These are phyloP conservation scores for Drosophila mulleri DNA, from an alignment of 2,888 invertebrate species.

Conservation along the genomic window DNA sequence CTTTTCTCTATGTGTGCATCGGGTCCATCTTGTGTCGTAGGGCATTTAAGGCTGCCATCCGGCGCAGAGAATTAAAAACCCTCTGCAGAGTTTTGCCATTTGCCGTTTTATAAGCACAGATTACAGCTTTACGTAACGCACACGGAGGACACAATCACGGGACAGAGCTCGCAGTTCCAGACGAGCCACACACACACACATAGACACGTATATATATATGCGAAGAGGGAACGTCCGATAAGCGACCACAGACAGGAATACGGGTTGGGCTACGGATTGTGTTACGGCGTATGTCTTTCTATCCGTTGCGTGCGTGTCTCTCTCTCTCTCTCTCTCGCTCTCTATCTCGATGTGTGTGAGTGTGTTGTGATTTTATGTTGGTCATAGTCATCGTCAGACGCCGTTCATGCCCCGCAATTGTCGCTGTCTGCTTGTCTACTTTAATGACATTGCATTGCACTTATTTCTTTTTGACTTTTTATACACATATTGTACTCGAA, in stretches of 20 bases:
- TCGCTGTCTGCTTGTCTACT: slow-evolving; percentile 71
- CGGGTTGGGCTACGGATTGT: slow-evolving; percentile 44
- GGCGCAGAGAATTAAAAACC: slow-evolving; percentile 80
- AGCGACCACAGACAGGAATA: slow-evolving; percentile 62
- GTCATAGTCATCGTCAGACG: slow-evolving; percentile 60
- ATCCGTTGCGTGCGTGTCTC: slow-evolving; percentile 17
- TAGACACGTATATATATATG: not conserved
- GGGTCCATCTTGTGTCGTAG: slow-evolving; percentile 48
- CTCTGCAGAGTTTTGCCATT: slow-evolving; percentile 79
- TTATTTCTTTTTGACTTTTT: slow-evolving; percentile 73
- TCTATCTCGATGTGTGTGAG: slow-evolving; percentile 25
- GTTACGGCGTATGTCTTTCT: slow-evolving; percentile 39
- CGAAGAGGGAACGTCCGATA: slow-evolving; percentile 58
- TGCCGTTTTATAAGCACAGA: slow-evolving; percentile 81
- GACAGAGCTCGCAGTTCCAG: slow-evolving; percentile 16
- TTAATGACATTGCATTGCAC: slow-evolving; percentile 81
- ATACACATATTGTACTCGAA: slow-evolving; percentile 47
- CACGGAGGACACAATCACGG: slow-evolving; percentile 21
- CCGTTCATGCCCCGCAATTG: slow-evolving; percentile 3
- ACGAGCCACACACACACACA: slow-evolving; percentile 41
- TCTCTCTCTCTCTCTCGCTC: not conserved
- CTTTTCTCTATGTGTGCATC: slow-evolving; percentile 28
- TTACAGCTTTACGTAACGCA: slow-evolving; percentile 80
- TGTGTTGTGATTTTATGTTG: slow-evolving; percentile 77
- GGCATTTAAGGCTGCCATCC: slow-evolving; percentile 78